Evolutionary conservation across 2,888 invertebrate genomes (phyloP).

Genomic region (Andrena bicolor): DNA sequence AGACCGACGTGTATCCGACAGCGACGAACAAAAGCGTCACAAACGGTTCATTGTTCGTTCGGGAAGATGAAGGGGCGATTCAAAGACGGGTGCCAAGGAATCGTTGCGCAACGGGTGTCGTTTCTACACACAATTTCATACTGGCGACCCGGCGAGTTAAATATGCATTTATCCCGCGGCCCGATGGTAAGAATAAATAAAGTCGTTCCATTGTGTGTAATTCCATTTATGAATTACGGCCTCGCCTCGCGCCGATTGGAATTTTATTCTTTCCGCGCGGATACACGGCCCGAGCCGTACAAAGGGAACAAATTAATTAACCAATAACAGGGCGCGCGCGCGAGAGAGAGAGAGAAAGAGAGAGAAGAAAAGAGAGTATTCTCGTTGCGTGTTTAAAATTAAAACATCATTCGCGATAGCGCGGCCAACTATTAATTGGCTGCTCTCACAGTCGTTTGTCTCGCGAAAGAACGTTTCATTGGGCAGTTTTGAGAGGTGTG

Average conservation of each 20-base stretch:
- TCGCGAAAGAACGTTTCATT: not conserved
- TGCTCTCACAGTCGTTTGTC: conserved; percentile 5
- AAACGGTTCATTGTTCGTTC: conserved; percentile 45
- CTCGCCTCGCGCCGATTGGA: conserved; percentile 13
- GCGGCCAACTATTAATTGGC: conserved; percentile 34
- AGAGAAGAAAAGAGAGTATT: conserved; percentile 7
- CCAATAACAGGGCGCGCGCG: conserved; percentile 45
- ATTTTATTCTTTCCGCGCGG: conserved; percentile 20
- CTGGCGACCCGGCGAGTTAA: conserved; percentile 35
- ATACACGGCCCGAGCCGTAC: not conserved
- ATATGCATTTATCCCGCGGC: conserved; percentile 45
- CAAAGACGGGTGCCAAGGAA: conserved; percentile 32
- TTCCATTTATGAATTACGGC: conserved; percentile 49
- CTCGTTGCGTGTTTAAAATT: conserved; percentile 31
- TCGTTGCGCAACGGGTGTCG: conserved; percentile 43
- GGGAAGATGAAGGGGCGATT: conserved; percentile 39
- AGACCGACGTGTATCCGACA: conserved; percentile 19
- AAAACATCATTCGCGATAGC: conserved; percentile 35
- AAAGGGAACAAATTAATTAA: conserved; percentile 51
- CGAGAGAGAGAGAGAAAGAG: conserved; percentile 10
- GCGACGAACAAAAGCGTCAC: conserved; percentile 46
- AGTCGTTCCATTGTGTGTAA: conserved; percentile 50
- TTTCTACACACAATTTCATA: conserved; percentile 20
- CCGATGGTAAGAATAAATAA: conserved; percentile 55
- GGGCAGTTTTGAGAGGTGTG: not conserved